Conservation (phyloP, 2,888 invertebrate species). For the Pristionchus exspectatus region DNA sequence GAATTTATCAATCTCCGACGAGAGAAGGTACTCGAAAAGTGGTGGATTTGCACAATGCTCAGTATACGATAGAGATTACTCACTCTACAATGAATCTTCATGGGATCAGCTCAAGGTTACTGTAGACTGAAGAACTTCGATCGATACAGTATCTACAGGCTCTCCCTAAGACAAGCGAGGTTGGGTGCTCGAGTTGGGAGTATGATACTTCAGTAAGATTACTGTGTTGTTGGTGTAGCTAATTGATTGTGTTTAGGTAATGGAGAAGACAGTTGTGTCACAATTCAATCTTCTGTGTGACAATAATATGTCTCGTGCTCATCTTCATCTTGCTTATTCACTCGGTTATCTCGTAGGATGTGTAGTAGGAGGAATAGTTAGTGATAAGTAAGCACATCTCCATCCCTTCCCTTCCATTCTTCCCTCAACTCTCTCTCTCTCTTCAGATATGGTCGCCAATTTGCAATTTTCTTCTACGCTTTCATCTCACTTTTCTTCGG, state of each 20-base stretch:
- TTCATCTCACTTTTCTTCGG: slow-evolving; percentile 76
- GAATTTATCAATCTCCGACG: neutral
- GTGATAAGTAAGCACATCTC: slow-evolving; percentile 66
- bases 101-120: slow-evolving; percentile 33
- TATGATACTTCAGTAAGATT: slow-evolving; percentile 73
- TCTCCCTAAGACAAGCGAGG: neutral
- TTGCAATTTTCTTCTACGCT: slow-evolving; percentile 74
- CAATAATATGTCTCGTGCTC: slow-evolving; percentile 69
- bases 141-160: neutral
- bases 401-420: neutral
- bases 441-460: slow-evolving; percentile 76
- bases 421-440: neutral
- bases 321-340: slow-evolving; percentile 78
- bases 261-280: slow-evolving; percentile 75
- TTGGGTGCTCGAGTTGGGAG: slow-evolving; percentile 71
- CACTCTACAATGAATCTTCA: slow-evolving; percentile 35
- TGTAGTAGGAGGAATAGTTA: slow-evolving; percentile 75
- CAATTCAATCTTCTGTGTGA: slow-evolving; percentile 74
- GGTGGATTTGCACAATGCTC: slow-evolving; percentile 70
- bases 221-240: neutral
- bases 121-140: neutral
- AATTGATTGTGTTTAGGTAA: slow-evolving; percentile 61
- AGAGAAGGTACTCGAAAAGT: slow-evolving; percentile 65
- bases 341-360: slow-evolving; percentile 78
- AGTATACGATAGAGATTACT: slow-evolving; percentile 58